Evolutionary conservation across 2,888 invertebrate species (phyloP).

Genomic region (Drosophila lutescens): DNA sequence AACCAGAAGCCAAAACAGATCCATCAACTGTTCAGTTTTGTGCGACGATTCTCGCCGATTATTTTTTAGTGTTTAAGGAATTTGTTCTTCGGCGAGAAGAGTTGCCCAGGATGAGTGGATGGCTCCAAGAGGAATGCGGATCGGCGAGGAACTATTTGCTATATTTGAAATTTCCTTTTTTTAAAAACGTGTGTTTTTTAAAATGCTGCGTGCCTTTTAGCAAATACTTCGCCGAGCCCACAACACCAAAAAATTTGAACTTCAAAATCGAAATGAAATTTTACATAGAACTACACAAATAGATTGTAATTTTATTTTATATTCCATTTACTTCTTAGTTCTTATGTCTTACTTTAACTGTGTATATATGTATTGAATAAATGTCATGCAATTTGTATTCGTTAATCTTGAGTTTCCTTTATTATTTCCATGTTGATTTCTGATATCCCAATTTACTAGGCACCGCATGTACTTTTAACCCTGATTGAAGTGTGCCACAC

Average conservation of each 20-base stretch:
- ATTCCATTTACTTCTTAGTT: slow-evolving; percentile 39
- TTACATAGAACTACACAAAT: slow-evolving; percentile 29
- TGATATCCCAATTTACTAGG: slow-evolving; percentile 4
- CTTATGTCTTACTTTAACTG: slow-evolving; percentile 49
- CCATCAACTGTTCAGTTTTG: slow-evolving; percentile 9
- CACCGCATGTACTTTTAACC: slow-evolving; percentile 4
- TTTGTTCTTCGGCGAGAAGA: slow-evolving; percentile 58
- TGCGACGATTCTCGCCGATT: slow-evolving; percentile 49
- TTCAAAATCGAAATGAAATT: slow-evolving; percentile 16
- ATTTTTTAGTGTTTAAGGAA: slow-evolving; percentile 76
- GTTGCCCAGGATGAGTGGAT: slow-evolving; percentile 15
- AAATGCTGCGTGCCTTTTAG: slow-evolving; percentile 92
- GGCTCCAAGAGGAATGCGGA: slow-evolving; percentile 1
- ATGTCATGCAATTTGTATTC: slow-evolving; percentile 50
- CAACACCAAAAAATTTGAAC: slow-evolving; percentile 20
- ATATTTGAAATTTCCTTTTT: slow-evolving; percentile 73
- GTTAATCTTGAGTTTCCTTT: slow-evolving; percentile 51
- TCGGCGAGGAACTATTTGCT: slow-evolving; percentile 62
- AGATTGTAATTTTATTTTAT: slow-evolving; percentile 52
- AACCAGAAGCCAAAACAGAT: slow-evolving; percentile 29
- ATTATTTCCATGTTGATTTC: slow-evolving; percentile 40
- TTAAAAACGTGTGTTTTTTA: slow-evolving; percentile 85
- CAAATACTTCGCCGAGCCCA: slow-evolving; percentile 86
- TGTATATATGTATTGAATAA: slow-evolving; percentile 61
- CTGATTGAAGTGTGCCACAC: slow-evolving; percentile 52